These are phyloP conservation scores for Drosophila nebulosa DNA, from an alignment of 1,140 invertebrate species.

Conservation along the genomic window DNA sequence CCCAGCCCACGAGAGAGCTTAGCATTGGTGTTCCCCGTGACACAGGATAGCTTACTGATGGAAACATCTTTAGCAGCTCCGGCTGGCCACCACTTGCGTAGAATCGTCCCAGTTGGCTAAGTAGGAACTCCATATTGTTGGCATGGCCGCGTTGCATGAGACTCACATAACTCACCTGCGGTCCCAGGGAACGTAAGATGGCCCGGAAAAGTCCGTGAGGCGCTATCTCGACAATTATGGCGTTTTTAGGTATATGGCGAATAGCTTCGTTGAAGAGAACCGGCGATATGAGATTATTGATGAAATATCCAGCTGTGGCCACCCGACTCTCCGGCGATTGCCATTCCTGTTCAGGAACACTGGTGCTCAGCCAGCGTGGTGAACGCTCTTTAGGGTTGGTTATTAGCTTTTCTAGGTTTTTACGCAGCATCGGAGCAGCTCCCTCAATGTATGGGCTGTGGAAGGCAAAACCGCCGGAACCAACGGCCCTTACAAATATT, in stretches of 20 bases:
- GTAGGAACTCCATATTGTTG: slow-evolving; percentile 87
- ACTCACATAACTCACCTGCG: slow-evolving; percentile 86
- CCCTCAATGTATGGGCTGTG: slow-evolving; percentile 95
- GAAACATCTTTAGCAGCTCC: slow-evolving; percentile 87
- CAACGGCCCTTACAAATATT: slow-evolving; percentile 93
- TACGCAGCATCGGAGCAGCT: slow-evolving; percentile 90
- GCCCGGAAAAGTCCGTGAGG: slow-evolving; percentile 95
- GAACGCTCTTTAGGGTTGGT: slow-evolving; percentile 88
- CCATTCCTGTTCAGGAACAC: slow-evolving; percentile 91
- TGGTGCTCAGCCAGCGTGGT: slow-evolving; percentile 93
- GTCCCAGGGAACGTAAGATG: slow-evolving; percentile 88
- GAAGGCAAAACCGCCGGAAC: slow-evolving; percentile 94
- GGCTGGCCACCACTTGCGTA: slow-evolving; percentile 91
- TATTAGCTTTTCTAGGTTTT: slow-evolving; percentile 90
- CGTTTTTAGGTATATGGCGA: slow-evolving; percentile 91
- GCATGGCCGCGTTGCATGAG: slow-evolving; percentile 88
- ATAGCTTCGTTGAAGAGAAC: slow-evolving; percentile 92
- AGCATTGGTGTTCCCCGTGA: slow-evolving; percentile 93
- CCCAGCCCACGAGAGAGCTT: slow-evolving; percentile 92
- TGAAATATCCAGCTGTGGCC: slow-evolving; percentile 96
- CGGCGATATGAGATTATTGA: slow-evolving; percentile 95
- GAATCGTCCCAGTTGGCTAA: slow-evolving; percentile 89
- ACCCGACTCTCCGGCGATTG: slow-evolving; percentile 86
- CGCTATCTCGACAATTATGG: slow-evolving; percentile 94
- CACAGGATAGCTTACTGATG: slow-evolving; percentile 90